Percentiles rank a stretch among this genome's conserved stretches.
Evolutionary conservation across 2,888 invertebrate species (phyloP).

Genomic region (Stenolophus ochropezus): DNA sequence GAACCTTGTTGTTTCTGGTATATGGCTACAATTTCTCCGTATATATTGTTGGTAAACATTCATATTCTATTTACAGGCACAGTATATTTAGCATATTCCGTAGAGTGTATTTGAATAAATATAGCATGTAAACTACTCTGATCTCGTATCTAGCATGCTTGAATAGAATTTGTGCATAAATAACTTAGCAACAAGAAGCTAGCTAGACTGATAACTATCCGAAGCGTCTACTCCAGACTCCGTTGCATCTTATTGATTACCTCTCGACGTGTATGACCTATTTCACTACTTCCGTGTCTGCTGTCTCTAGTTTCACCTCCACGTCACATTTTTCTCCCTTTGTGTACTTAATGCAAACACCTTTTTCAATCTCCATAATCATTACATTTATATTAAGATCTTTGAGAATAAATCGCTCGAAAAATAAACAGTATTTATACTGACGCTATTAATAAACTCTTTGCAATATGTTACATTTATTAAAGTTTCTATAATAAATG

Average conservation of each 20-base stretch:
- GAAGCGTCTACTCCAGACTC: neutral
- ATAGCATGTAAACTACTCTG: neutral
- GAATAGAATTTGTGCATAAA: neutral
- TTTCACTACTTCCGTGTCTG: neutral
- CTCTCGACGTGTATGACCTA: conserved; percentile 24
- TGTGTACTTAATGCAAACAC: too few relatives aligned
- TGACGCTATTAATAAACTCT: too few relatives aligned
- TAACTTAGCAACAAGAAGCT: neutral
- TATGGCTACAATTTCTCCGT: neutral
- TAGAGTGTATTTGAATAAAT: neutral
- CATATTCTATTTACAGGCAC: neutral
- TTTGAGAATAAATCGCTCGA: too few relatives aligned
- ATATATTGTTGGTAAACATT: neutral
- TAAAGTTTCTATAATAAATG: too few relatives aligned
- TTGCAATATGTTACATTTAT: too few relatives aligned
- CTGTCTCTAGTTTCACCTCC: neutral
- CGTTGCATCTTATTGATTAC: conserved; percentile 18
- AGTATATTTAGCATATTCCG: neutral
- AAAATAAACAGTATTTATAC: too few relatives aligned
- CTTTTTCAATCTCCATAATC: too few relatives aligned
- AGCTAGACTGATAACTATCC: neutral
- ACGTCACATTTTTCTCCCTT: too few relatives aligned
- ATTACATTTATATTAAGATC: too few relatives aligned
- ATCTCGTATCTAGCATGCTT: neutral
- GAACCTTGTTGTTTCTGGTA: neutral